A percentile compares a stretch with the other conserved stretches of the same genome.
These are phyloP conservation scores for Melanotaenia nigrans DNA, from an alignment of 2,797 vertebrate species.

Conservation along the genomic window DNA sequence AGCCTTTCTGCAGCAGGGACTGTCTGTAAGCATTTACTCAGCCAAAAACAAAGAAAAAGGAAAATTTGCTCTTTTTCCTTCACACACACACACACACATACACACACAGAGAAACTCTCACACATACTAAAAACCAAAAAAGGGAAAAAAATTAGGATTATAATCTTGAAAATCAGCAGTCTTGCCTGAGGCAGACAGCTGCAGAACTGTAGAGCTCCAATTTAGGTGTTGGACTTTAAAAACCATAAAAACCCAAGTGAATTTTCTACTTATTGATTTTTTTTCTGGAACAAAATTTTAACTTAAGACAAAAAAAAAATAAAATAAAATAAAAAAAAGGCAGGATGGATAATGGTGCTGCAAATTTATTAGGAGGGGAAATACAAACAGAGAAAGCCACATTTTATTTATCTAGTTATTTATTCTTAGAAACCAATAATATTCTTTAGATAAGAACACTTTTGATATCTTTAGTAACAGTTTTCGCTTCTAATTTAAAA, in stretches of 20 bases:
- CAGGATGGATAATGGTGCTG: conserved; percentile 25
- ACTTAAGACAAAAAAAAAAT: conserved; percentile 21
- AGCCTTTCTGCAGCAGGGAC: conserved; percentile 31
- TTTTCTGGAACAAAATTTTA: conserved; percentile 56
- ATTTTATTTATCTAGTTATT: no score
- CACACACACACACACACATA: not conserved
- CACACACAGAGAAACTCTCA: conserved; percentile 2
- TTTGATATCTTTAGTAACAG: not conserved
- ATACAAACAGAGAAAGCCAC: not conserved
- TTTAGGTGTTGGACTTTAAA: conserved; percentile 68
- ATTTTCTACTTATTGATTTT: conserved; percentile 55
- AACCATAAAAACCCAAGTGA: conserved; percentile 59
- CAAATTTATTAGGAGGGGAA: conserved; percentile 50
- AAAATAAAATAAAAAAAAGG: conserved; percentile 8
- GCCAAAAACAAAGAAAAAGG: conserved; percentile 15
- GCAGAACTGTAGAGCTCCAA: conserved; percentile 61
- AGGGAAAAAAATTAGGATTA: conserved; percentile 67
- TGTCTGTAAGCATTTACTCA: conserved; percentile 45
- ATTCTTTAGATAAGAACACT: no score
- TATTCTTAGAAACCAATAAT: not conserved
- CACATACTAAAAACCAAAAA: conserved; percentile 7
- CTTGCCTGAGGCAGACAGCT: conserved; percentile 66
- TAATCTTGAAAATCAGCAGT: conserved; percentile 68
- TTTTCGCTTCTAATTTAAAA: not conserved
- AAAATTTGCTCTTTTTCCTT: conserved; percentile 16